phyloP scores from a whole-genome alignment of 2,888 invertebrate genomes.

The Lagria hirta region DNA sequence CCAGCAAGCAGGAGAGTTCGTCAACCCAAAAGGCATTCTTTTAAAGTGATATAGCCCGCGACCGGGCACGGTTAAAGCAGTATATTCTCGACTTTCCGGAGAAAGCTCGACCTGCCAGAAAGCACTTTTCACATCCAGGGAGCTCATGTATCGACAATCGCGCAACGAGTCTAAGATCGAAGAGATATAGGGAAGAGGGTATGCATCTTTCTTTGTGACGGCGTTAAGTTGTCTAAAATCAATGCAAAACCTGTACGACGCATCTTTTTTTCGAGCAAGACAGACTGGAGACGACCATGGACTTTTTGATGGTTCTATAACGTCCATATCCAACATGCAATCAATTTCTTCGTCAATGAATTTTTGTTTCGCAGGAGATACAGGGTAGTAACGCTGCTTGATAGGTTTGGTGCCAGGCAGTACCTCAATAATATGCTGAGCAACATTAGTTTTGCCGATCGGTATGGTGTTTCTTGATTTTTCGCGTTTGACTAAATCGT shows the following conservation, averaged over 20 bases:
- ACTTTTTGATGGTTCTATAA: constrained; percentile 27
- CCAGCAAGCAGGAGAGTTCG: constrained; percentile 39
- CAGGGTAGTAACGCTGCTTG: constrained; percentile 32
- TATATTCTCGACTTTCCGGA: constrained; percentile 28
- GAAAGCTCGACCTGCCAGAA: constrained; percentile 40
- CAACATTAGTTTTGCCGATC: not conserved
- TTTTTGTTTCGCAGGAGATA: constrained; percentile 30
- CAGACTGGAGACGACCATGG: constrained; percentile 28
- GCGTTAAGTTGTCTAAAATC: constrained; percentile 41
- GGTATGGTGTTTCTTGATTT: too few relatives aligned
- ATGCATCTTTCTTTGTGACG: constrained; percentile 39
- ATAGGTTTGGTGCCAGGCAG: constrained; percentile 13
- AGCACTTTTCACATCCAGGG: constrained; percentile 39
- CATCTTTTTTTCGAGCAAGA: constrained; percentile 29
- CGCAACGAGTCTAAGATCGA: constrained; percentile 38
- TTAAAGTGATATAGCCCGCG: constrained; percentile 39
- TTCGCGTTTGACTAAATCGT: not conserved
- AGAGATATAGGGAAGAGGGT: constrained; percentile 40
- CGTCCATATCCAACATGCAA: constrained; percentile 16
- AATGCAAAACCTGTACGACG: constrained; percentile 37
- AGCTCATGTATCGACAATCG: constrained; percentile 38
- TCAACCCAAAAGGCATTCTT: constrained; percentile 40
- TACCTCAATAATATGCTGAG: not conserved
- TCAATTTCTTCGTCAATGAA: constrained; percentile 19
- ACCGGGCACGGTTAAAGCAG: constrained; percentile 41